Evolutionary conservation across 2,797 vertebrate species (phyloP).

Genomic region (Danio tinwini): DNA sequence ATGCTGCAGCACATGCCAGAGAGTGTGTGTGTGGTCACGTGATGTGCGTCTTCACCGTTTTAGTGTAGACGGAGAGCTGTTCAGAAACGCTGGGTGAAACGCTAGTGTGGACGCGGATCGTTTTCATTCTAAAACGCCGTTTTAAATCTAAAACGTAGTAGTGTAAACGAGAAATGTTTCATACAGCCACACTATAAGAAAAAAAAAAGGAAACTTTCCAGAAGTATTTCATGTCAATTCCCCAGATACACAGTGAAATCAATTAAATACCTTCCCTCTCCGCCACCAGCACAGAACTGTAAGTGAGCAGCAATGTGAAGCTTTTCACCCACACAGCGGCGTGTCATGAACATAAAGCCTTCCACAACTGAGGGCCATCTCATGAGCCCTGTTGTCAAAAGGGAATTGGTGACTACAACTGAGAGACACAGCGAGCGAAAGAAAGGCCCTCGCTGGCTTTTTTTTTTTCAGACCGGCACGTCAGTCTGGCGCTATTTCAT

Average conservation of each 20-base stretch:
- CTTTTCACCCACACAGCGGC: slow-evolving; percentile 44
- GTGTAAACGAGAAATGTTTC: too few species aligned
- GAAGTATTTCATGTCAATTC: background rate
- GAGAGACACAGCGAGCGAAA: slow-evolving; percentile 33
- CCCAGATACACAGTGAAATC: background rate
- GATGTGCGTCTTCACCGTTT: too few species aligned
- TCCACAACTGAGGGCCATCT: slow-evolving; percentile 58
- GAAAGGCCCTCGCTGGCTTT: slow-evolving; percentile 47
- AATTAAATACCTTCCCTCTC: background rate
- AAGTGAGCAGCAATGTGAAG: slow-evolving; percentile 25
- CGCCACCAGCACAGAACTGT: background rate
- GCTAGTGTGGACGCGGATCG: too few species aligned
- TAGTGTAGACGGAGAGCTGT: too few species aligned
- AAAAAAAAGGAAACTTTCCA: background rate
- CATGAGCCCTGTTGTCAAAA: slow-evolving; percentile 65
- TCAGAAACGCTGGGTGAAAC: too few species aligned
- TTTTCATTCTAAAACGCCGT: too few species aligned
- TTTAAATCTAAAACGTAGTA: too few species aligned
- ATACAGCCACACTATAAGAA: background rate
- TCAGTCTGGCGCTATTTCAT: slow-evolving; percentile 71
- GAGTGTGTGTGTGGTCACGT: too few species aligned
- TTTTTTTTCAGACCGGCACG: slow-evolving; percentile 61
- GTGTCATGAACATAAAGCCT: slow-evolving; percentile 14
- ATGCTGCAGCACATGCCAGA: too few species aligned
- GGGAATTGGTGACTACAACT: slow-evolving; percentile 70